A percentile compares a stretch with the other conserved stretches of the same genome.
Evolutionary conservation across 2,888 invertebrate genomes (phyloP).

Genomic region (Rosalia funebris): DNA sequence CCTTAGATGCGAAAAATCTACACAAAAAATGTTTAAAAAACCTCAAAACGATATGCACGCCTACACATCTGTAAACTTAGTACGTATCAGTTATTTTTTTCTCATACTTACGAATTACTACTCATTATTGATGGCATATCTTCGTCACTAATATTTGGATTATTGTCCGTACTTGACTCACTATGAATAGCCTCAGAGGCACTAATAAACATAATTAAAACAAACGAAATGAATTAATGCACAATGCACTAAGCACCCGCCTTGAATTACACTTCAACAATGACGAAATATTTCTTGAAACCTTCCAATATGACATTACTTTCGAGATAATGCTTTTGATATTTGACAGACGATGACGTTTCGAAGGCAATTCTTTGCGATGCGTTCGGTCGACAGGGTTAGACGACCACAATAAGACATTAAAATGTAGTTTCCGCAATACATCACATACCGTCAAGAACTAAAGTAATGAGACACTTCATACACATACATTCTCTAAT

Average conservation of each 20-base stretch:
- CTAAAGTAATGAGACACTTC: no score
- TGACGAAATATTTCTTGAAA: conserved; percentile 29
- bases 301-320: conserved; percentile 21
- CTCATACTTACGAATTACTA: conserved; percentile 60
- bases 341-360: conserved; percentile 5
- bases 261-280: conserved; percentile 27
- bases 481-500: no score
- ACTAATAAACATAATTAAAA: conserved; percentile 65
- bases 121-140: conserved; percentile 63
- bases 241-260: conserved; percentile 16
- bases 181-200: conserved; percentile 61
- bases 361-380: background rate
- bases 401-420: no score
- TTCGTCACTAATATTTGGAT: conserved; percentile 56
- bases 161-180: conserved; percentile 58
- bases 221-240: conserved; percentile 37
- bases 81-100: background rate
- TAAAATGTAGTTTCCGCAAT: no score
- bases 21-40: background rate
- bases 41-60: background rate
- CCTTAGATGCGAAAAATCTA: background rate
- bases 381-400: background rate
- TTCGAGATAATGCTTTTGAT: conserved; percentile 16
- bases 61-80: background rate
- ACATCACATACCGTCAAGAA: no score